Evolutionary conservation across 2,113 vertebrate species (phyloP).

Genomic region (Phalacrocorax brasilianus): DNA sequence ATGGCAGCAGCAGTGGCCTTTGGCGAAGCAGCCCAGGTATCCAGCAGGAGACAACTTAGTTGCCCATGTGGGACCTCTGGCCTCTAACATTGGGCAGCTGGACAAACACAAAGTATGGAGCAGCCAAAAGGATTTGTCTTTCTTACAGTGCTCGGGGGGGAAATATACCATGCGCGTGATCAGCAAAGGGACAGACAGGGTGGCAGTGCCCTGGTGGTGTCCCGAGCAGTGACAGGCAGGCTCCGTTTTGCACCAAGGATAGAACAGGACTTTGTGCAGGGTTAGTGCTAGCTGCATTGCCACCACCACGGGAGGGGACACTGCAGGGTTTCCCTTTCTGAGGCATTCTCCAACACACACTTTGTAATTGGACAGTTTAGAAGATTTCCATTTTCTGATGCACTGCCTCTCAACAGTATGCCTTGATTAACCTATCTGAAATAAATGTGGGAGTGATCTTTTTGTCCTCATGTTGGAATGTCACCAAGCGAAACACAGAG

Average conservation of each 20-base stretch:
- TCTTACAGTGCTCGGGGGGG: background rate
- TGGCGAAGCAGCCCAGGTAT: background rate
- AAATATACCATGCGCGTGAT: background rate
- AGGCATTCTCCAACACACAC: background rate
- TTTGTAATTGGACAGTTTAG: background rate
- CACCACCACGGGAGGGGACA: rapidly evolving
- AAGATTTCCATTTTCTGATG: background rate
- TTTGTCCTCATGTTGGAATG: background rate
- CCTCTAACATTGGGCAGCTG: background rate
- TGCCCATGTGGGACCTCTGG: background rate
- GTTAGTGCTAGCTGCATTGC: background rate
- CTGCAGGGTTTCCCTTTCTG: background rate
- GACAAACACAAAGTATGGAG: background rate
- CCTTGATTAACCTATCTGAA: background rate
- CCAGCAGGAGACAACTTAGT: background rate
- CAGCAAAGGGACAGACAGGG: background rate
- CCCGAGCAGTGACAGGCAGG: background rate
- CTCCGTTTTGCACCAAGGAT: background rate
- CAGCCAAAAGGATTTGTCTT: background rate
- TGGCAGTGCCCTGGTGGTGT: background rate
- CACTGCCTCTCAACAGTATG: background rate
- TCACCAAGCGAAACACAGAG: background rate
- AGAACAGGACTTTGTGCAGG: background rate
- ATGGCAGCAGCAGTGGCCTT: background rate
- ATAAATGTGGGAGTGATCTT: background rate